A percentile compares a stretch with the other conserved stretches of the same genome.
phyloP scores from a whole-genome alignment of 2,888 invertebrate genomes.

The Himalopsyche japonica region DNA sequence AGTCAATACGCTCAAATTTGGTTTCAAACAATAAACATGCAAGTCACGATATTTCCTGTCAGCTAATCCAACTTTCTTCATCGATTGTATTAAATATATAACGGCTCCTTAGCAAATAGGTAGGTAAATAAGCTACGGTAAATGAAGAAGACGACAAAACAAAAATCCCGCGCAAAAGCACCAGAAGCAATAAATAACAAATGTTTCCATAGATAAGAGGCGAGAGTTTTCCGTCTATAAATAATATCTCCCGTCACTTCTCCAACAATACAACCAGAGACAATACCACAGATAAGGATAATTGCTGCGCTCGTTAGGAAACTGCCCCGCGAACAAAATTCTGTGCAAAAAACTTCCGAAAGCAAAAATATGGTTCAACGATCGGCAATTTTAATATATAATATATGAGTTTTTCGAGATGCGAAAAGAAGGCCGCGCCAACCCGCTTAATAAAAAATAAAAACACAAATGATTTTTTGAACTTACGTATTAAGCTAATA shows the following conservation, averaged over 20 bases:
- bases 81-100: background rate
- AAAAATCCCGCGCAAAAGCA: background rate
- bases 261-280: background rate
- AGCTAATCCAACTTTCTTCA: background rate
- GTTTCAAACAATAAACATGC: background rate
- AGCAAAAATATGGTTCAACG: too few species aligned
- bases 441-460: too few species aligned
- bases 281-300: background rate
- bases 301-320: background rate
- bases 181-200: background rate
- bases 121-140: background rate
- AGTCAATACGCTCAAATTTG: too few species aligned
- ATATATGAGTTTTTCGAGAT: too few species aligned
- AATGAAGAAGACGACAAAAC: background rate
- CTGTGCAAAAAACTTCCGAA: background rate
- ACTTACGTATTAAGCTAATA: too few species aligned
- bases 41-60: background rate
- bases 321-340: background rate
- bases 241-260: background rate
- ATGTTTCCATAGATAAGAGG: background rate
- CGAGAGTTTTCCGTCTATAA: background rate
- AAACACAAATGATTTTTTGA: too few species aligned
- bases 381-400: too few species aligned
- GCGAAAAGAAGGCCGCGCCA: too few species aligned
- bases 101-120: background rate